A percentile compares a stretch with the other conserved stretches of the same genome.
Conservation (phyloP, 1,140 invertebrate species). For the Drosophila jambulina region DNA sequence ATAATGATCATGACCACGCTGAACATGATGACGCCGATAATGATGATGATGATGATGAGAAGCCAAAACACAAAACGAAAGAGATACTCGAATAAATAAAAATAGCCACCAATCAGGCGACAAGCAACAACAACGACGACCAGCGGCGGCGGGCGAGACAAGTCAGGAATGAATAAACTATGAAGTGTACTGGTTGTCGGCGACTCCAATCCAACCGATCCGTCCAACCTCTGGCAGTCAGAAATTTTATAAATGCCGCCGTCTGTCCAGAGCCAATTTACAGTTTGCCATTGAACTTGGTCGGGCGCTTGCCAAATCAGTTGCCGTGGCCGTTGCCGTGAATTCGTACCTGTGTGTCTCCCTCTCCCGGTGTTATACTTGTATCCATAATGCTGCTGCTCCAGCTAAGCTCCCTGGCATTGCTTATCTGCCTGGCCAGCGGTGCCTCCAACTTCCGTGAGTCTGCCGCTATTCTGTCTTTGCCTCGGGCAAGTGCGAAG, state of each 20-base stretch:
- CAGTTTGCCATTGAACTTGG: conserved; percentile 85
- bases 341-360: conserved; percentile 13
- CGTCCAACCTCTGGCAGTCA: conserved; percentile 32
- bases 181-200: conserved; percentile 63
- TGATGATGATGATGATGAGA: conserved; percentile 41
- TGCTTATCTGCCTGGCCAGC: conserved; percentile 40
- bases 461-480: conserved; percentile 18
- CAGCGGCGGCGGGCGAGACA: conserved; percentile 52
- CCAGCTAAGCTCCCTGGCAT: conserved; percentile 39
- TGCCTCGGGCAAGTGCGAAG: not conserved
- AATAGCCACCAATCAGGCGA: conserved; percentile 45
- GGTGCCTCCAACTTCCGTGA: conserved; percentile 70
- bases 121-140: conserved; percentile 32
- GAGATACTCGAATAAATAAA: conserved; percentile 47
- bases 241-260: conserved; percentile 82
- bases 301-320: conserved; percentile 74
- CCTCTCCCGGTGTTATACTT: not conserved
- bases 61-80: conserved; percentile 43
- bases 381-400: conserved; percentile 44
- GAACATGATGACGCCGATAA: conserved; percentile 31
- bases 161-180: conserved; percentile 82
- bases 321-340: conserved; percentile 3
- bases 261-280: conserved; percentile 81
- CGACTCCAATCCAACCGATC: conserved; percentile 3
- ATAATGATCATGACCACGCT: not conserved